Base-by-base conservation (phyloP, 1,140 invertebrate genomes). In the Drosophila leontia region DNA sequence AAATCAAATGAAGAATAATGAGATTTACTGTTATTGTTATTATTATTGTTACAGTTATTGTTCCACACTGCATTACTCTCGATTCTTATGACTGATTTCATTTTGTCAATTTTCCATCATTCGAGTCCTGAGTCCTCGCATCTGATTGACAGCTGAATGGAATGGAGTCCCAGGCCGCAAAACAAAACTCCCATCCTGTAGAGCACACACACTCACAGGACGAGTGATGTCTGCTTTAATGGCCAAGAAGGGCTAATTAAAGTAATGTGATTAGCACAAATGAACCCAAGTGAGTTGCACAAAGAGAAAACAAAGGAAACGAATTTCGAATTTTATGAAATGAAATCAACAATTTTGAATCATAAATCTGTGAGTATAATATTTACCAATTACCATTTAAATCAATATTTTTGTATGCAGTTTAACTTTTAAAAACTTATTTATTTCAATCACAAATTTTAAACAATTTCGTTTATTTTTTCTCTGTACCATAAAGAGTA, bases 1-100 rank as follows among this genome's bases (percentile, higher is more conserved):
- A 85, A 84, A 84, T 84, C 82, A 84, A 84, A 84, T 84, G 68
- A 84, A 84, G 81, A 84, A 85, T 84, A 84, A 84, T 84, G 81
- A 83, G 80, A 83, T 83, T 83, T 83, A 83, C 70, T 72, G 45
- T 69, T 84, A 80, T 84, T 67, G 61, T 81, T 81, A 65, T 34
- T 51, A 23, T 51, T 60, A 35, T 34, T 51, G 32, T 51, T 60
- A 35, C 42, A 45, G 53, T 32, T 37, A 64, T 39, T 57, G 26
- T 65, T 75, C 57, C 35, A 65, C 55, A 13, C 57, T 65, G 63
- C 39, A 58, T 39, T 58, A 37, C 53, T 75, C 50, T 56, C 62
- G 47, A 60, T 77, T 81, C 67, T 65, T 71, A 67, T 65, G 62
- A 75, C 78, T 74, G 81, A 83, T 84, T 79, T 62, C 60, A 74